phyloP scores from a whole-genome alignment of 2,797 vertebrate species.

The Oryzias dopingdopingensis region DNA sequence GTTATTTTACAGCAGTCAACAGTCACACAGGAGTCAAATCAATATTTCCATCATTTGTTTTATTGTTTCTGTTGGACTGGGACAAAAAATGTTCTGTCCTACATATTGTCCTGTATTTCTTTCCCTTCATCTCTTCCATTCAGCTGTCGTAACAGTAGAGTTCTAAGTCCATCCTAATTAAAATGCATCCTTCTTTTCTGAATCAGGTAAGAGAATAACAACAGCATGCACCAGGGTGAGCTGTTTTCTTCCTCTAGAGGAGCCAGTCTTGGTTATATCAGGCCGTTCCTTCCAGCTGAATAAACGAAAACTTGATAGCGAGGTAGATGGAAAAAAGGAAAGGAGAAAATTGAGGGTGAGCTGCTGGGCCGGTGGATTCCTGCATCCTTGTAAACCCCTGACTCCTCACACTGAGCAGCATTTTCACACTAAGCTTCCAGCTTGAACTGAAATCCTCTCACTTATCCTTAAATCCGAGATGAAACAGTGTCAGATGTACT shows the following conservation, averaged over 20 bases:
- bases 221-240: conserved; percentile 53
- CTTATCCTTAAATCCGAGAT: conserved; percentile 80
- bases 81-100: no score
- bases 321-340: conserved; percentile 16
- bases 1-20: no score
- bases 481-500: conserved; percentile 80
- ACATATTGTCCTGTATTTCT: neutral
- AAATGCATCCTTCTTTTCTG: conserved; percentile 68
- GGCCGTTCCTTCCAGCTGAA: conserved; percentile 71
- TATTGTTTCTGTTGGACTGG: no score
- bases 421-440: conserved; percentile 74
- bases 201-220: conserved; percentile 68
- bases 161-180: conserved; percentile 69
- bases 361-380: conserved; percentile 16
- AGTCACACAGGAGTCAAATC: no score
- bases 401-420: conserved; percentile 59
- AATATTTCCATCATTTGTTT: no score
- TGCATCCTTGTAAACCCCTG: conserved; percentile 63
- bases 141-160: conserved; percentile 55
- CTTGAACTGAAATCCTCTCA: conserved; percentile 75
- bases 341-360: conserved; percentile 24
- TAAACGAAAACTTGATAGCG: conserved; percentile 66
- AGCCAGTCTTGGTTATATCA: conserved; percentile 67
- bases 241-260: conserved; percentile 73
- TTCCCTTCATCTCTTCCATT: conserved; percentile 19